Conservation (phyloP, 1,140 invertebrate genomes). For the Magallana gigas region DNA sequence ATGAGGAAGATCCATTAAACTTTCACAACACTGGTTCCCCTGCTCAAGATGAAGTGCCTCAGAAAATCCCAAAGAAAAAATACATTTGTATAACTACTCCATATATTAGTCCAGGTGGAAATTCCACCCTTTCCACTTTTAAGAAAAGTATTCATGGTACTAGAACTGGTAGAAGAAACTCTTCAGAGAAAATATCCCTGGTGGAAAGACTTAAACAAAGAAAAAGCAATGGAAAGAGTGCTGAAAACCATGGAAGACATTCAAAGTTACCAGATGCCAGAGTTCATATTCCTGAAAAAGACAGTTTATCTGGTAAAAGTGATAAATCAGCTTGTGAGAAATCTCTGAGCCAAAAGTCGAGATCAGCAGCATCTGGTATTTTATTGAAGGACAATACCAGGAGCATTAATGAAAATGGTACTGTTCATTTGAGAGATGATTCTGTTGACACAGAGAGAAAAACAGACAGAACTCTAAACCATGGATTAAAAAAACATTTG, state of each 20-base stretch:
- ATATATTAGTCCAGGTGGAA: slow-evolving; percentile 33
- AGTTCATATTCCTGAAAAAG: background rate
- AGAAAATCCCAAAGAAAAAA: background rate
- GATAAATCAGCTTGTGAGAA: background rate
- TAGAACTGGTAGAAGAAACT: background rate
- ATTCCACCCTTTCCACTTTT: slow-evolving; percentile 29
- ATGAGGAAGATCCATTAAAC: background rate
- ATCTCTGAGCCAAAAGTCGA: background rate
- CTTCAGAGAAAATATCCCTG: background rate
- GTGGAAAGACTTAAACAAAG: background rate
- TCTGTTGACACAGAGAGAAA: too few species aligned
- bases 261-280: background rate
- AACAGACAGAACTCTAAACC: too few species aligned
- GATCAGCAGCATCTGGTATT: background rate
- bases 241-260: background rate
- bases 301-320: background rate
- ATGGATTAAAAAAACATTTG: too few species aligned
- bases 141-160: background rate
- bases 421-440: background rate
- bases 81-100: slow-evolving; percentile 32
- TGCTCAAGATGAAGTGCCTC: background rate
- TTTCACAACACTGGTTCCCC: background rate
- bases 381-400: background rate
- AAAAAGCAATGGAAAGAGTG: background rate
- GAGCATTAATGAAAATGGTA: background rate